A percentile compares a stretch with the other conserved stretches of the same genome.
Conservation (phyloP, 1,140 invertebrate species). For the Leptestheria dahalacensis region DNA sequence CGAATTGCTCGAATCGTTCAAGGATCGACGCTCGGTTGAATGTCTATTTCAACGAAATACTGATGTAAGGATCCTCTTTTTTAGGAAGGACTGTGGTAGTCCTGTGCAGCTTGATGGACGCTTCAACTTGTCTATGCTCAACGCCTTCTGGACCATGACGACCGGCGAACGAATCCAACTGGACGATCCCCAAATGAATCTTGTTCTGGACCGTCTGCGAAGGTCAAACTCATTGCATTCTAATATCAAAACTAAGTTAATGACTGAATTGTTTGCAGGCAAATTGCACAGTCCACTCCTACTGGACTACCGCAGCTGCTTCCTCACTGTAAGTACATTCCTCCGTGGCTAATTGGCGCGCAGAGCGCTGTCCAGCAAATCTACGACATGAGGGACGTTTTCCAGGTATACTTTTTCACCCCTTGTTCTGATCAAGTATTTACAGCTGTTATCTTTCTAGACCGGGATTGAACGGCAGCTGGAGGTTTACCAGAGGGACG, state of each 20-base stretch:
- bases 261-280: too few species aligned
- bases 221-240: not conserved
- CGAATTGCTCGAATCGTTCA: slow-evolving; percentile 14
- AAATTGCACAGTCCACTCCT: too few species aligned
- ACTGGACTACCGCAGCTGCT: not conserved
- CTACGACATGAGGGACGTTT: not conserved
- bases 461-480: not conserved
- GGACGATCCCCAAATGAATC: not conserved
- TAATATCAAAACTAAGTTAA: too few species aligned
- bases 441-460: too few species aligned
- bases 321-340: not conserved
- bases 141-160: slow-evolving; percentile 10
- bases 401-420: too few species aligned
- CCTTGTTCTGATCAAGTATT: too few species aligned
- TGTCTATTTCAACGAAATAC: not conserved
- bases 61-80: not conserved
- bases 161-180: slow-evolving; percentile 10
- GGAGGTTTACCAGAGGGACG: not conserved
- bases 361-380: not conserved
- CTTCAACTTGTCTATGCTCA: slow-evolving; percentile 7
- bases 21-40: not conserved
- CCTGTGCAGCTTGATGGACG: not conserved
- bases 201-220: not conserved
- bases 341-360: not conserved
- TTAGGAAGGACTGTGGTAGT: not conserved